Base-by-base conservation (phyloP, 2,888 invertebrate species). In the Pseudococcus jackbeardsleyi region DNA sequence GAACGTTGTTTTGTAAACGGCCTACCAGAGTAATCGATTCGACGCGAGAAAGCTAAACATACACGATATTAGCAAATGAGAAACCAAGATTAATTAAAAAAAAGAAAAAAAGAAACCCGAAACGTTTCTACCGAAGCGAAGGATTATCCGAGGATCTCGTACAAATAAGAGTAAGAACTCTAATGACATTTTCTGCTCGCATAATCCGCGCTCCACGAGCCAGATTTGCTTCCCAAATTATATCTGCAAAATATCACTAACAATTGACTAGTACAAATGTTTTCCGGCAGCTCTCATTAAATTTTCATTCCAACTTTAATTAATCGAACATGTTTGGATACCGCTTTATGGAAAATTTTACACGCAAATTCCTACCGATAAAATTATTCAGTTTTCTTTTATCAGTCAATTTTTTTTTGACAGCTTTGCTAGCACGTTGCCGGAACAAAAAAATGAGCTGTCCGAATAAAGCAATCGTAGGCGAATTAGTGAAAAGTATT, bases 181-280 rank as follows among this genome's bases (percentile, higher is more conserved):
- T 39, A 72, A 72, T 72, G 33, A 72, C 33, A 33, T 72, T 72
- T 72, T 39, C 26, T 33, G 6, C 33, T 72, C 33, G 12, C 33
- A 33, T 33, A 72, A 33, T 72, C 33, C 72, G 33, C n/a, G 5
- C 26, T 33, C 3, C 26, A 33, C 26, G 8, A 42, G 9, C 6
- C 42, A 72, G 72, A 33, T 72, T 72, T 72, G 33, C n/a, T 72
- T 17, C 15, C 15, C 72, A 17, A 72, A 15, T 17, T 39, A 72
- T 33, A 72, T 72, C 72, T 72, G 72, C 33, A 72, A 72, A 72
- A 26, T 72, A 72, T 72, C 72, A 72, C 72, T 17, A 72, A 72
- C 72, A 72, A 72, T 72, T 72, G 72, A 72, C 72, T 72, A 72
- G 72, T 26, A 72, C 72, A 72, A 72, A 72, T 72, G 72, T 72